Base-by-base conservation (phyloP, 2,797 vertebrate genomes). In the Lagorchestes hirsutus region DNA sequence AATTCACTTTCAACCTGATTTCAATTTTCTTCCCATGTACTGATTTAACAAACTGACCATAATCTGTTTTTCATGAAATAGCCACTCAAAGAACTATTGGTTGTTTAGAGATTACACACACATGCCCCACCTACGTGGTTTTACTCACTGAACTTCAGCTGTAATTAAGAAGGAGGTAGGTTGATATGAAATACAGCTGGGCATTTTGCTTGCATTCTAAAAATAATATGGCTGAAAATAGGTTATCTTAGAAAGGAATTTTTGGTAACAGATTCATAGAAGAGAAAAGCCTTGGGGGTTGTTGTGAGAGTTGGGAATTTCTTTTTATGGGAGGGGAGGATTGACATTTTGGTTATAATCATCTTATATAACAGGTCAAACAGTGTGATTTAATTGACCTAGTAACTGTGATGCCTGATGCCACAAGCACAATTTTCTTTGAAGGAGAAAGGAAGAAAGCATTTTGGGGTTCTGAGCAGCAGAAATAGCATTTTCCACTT, bases 1-100 rank as follows among this genome's bases (percentile, higher is more conserved):
- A 95, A 97, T 59, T 95, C 92, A 97, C 93, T 94, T 96, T 96
- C 62, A 94, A 97, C 54, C 34, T 96, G 59, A 96, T 96, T 96
- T 97, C 34, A 90, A 95, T 97, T 97, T 95, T 59, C 31, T 94
- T 93, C 92, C 92, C 94, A 95, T 95, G 67, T 94, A 90, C 90
- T 90, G 96, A 91, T 55, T 95, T 91, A 91, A 94, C 67, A 96
- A 56, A 58, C 93, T 90, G 56, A 97, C 5, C 34, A 56, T 52
- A 57, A 34, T 95, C 90, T 93, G 74, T 94, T 97, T 96, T 96
- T 97, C 95, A 97, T 90, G 93, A 95, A 96, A 91, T 54, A 56
- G 92, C 54, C 18, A 52, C 22, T 87, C 55, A 93, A 91, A 95
- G 87, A 52, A 96, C 92, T 92, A 92, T 96, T 95, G 94, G 74